Percentiles rank a stretch among this genome's conserved stretches.
Evolutionary conservation across 2,113 vertebrate species (phyloP).

Genomic region (Petaurus breviceps): DNA sequence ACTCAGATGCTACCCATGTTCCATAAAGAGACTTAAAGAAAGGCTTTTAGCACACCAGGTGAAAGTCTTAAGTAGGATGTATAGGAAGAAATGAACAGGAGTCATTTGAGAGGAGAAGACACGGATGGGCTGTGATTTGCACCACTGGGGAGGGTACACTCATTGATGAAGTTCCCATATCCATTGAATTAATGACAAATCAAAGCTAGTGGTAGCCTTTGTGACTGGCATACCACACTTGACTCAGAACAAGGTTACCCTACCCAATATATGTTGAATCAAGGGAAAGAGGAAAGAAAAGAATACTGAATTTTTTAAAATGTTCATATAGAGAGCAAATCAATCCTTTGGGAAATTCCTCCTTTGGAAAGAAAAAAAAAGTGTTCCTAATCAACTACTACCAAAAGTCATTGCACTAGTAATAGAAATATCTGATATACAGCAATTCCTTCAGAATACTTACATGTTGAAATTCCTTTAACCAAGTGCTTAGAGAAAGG

Average conservation of each 20-base stretch:
- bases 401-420: neutral
- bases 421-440: neutral
- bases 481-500: neutral
- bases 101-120: neutral
- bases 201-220: neutral
- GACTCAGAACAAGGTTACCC: neutral
- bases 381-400: neutral
- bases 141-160: neutral
- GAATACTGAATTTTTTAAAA: neutral
- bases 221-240: neutral
- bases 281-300: neutral
- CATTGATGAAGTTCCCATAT: neutral
- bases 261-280: neutral
- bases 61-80: neutral
- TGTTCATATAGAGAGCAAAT: conserved; percentile 6
- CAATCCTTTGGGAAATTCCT: no score
- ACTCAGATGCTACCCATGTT: neutral
- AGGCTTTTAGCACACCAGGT: neutral
- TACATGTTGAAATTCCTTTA: neutral
- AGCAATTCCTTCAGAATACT: conserved; percentile 14
- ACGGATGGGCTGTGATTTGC: neutral
- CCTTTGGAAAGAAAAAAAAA: neutral
- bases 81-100: neutral
- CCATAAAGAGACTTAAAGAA: neutral
- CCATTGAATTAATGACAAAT: neutral